phyloP scores from a whole-genome alignment of 2,113 vertebrate species.

The Heliornis fulica region DNA sequence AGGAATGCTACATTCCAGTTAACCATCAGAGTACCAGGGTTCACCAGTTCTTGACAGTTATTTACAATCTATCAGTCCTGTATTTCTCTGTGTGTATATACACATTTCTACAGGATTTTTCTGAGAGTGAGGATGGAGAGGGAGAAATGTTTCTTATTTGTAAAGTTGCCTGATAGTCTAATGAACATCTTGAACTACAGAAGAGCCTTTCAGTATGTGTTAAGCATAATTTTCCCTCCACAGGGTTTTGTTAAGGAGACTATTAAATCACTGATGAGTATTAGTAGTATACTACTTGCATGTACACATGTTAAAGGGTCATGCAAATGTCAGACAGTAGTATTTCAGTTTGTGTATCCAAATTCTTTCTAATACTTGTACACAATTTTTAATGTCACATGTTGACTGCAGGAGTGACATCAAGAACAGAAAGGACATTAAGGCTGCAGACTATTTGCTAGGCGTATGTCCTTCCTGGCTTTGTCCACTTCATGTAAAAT shows the following conservation, averaged over 20 bases:
- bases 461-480: not conserved
- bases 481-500: not conserved
- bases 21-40: constrained; percentile 33
- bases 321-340: not conserved
- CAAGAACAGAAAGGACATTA: not conserved
- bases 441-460: not conserved
- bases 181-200: not conserved
- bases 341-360: not conserved
- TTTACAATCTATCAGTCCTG: not conserved
- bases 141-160: not conserved
- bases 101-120: not conserved
- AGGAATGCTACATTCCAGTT: constrained; percentile 51
- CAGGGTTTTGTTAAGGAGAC: not conserved
- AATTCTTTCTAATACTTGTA: not conserved
- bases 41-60: not conserved
- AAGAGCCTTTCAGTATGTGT: not conserved
- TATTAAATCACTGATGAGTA: not conserved
- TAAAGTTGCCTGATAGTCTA: not conserved
- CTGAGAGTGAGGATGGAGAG: not conserved
- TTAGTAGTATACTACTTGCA: not conserved
- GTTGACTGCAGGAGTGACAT: not conserved
- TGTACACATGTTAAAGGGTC: not conserved
- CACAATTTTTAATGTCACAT: not conserved
- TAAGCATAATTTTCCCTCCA: not conserved
- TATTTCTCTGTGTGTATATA: not conserved